Percentiles rank a stretch among this genome's conserved stretches.
Evolutionary conservation across 1,140 invertebrate genomes (phyloP).

Genomic region (Bombus sylvicola): DNA sequence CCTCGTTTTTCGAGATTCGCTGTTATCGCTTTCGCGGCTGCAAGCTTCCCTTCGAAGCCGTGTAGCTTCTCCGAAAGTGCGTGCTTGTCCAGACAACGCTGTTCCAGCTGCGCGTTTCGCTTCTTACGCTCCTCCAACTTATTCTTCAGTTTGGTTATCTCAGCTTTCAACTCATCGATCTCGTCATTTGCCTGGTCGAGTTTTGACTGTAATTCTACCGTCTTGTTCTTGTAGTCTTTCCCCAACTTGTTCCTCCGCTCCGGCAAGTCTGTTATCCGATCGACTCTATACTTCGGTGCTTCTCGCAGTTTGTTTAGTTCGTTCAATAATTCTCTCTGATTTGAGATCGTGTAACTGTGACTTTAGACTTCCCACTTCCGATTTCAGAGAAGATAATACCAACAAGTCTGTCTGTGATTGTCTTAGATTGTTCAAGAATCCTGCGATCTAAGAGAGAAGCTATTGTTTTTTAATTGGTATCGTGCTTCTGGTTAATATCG

Average conservation of each 20-base stretch:
- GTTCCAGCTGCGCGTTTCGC: slow-evolving; percentile 37
- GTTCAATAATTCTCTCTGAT: slow-evolving; percentile 62
- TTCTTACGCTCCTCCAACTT: background rate
- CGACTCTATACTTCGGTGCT: slow-evolving; percentile 57
- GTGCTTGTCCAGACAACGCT: slow-evolving; percentile 10
- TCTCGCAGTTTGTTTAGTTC: slow-evolving; percentile 57
- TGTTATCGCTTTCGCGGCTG: background rate
- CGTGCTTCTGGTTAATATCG: too few relatives aligned
- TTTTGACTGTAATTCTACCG: slow-evolving; percentile 47
- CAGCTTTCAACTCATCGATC: slow-evolving; percentile 42
- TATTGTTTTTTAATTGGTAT: background rate
- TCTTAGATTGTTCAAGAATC: slow-evolving; percentile 53
- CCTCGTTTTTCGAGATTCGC: slow-evolving; percentile 14
- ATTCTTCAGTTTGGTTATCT: slow-evolving; percentile 42
- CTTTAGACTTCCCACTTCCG: slow-evolving; percentile 64
- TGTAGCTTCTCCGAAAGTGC: slow-evolving; percentile 22
- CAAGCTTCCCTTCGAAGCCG: slow-evolving; percentile 41
- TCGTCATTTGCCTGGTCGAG: slow-evolving; percentile 61
- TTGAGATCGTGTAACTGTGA: slow-evolving; percentile 62
- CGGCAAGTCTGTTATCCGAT: slow-evolving; percentile 67
- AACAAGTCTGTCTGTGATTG: slow-evolving; percentile 53
- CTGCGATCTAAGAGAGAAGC: slow-evolving; percentile 48
- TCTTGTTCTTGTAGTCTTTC: slow-evolving; percentile 26
- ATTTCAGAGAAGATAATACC: slow-evolving; percentile 43
- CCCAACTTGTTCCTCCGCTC: slow-evolving; percentile 56